Evolutionary conservation across 2,888 invertebrate genomes (phyloP).

Genomic region (Monochamus alternatus): DNA sequence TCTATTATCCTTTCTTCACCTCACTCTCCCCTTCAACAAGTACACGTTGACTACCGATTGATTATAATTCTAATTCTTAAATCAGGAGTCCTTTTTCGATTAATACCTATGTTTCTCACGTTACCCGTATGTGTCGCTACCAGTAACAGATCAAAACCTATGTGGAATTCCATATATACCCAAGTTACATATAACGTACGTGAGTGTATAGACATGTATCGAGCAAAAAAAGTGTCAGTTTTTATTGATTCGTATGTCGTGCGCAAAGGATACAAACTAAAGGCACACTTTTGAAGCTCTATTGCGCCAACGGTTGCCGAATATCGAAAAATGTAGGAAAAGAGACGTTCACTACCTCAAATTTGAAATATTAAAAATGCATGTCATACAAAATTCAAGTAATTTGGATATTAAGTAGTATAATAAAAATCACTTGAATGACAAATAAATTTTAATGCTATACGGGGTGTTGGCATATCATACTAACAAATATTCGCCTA

Average conservation of each 20-base stretch:
- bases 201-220: constrained; percentile 58
- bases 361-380: too few species aligned
- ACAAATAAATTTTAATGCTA: too few species aligned
- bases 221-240: constrained; percentile 67
- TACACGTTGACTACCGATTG: too few species aligned
- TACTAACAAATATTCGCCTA: too few species aligned
- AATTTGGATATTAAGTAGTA: too few species aligned
- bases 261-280: constrained; percentile 57
- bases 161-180: constrained; percentile 55
- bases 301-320: constrained; percentile 26
- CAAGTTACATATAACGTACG: constrained; percentile 53
- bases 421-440: too few species aligned
- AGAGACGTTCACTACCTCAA: too few species aligned
- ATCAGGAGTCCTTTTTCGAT: background rate
- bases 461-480: too few species aligned
- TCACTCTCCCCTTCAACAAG: too few species aligned
- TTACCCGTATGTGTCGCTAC: constrained; percentile 22
- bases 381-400: too few species aligned
- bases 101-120: background rate
- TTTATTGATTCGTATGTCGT: constrained; percentile 68
- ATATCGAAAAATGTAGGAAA: background rate
- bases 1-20: too few species aligned
- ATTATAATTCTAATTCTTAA: too few species aligned
- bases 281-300: constrained; percentile 25
- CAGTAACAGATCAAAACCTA: background rate